Evolutionary conservation across 2,888 invertebrate genomes (phyloP).

Genomic region (Automeris io): DNA sequence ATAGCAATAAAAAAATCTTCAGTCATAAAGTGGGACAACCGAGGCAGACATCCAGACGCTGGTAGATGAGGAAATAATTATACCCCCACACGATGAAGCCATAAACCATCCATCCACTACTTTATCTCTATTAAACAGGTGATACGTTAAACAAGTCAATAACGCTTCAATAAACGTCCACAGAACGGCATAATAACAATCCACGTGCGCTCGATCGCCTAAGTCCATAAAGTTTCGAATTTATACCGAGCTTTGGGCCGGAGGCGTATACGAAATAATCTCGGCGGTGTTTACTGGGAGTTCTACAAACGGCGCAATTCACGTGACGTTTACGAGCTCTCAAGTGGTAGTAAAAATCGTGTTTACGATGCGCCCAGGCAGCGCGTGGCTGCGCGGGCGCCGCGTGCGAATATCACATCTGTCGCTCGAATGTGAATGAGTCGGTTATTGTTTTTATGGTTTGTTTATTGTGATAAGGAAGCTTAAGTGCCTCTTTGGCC

Average conservation of each 20-base stretch:
- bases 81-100: conserved; percentile 58
- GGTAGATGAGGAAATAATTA: conserved; percentile 31
- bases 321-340: conserved; percentile 72
- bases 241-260: conserved; percentile 72
- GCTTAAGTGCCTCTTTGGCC: not conserved
- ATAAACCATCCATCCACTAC: conserved; percentile 66
- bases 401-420: conserved; percentile 49
- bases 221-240: conserved; percentile 69
- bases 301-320: conserved; percentile 74
- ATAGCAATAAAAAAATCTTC: conserved; percentile 68
- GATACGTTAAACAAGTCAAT: conserved; percentile 76
- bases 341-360: conserved; percentile 73
- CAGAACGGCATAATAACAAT: conserved; percentile 73
- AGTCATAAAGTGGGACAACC: conserved; percentile 44
- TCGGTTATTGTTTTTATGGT: conserved; percentile 20
- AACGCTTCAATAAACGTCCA: conserved; percentile 74
- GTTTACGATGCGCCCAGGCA: conserved; percentile 56
- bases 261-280: conserved; percentile 75
- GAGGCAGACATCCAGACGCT: conserved; percentile 48
- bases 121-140: conserved; percentile 73
- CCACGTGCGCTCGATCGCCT: conserved; percentile 60
- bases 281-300: conserved; percentile 69
- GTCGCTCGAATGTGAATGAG: conserved; percentile 52
- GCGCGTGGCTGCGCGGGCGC: conserved; percentile 49
- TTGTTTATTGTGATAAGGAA: conserved; percentile 29